Evolutionary conservation across 2,797 vertebrate genomes (phyloP), one percentile per base, ranked within the genome.

Genomic region (Cheirogaleus major): DNA sequence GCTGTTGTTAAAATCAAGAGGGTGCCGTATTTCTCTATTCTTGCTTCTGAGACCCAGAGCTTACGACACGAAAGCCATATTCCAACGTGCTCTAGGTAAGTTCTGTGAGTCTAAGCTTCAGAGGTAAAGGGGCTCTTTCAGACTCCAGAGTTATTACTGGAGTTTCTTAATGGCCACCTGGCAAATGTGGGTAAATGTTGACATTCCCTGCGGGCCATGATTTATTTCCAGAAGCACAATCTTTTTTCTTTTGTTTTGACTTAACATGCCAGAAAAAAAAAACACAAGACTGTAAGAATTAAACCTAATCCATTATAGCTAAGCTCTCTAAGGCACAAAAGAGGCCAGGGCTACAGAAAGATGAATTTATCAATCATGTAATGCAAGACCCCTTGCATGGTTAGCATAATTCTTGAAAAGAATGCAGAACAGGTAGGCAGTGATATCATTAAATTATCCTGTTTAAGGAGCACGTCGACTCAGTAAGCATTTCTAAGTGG

Each of bases 291-390:
- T 85, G 32, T n/a, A 95, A 38, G 73, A 96, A 85, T 97, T 98
- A 85, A 93, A 48, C 59, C 63, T 85, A 82, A 95, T 95, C 52
- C 72, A 94, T 87, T 84, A 91, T 2, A 61, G 59, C 63, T 87
- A 10, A 70, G 35, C 81, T 97, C 38, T 75, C 43, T 63, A 90
- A 95, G 87, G 73, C 2, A 82, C 75, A 83, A 50, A 45, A 67
- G 27, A 94, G 70, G 52, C 92, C 59, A 97, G 72, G 73, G 18
- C 65, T 97, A 59, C 55, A 85, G 41, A 50, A 75, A 97, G 82
- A 95, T 4, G 14, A 45, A 83, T 93, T 97, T 96, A 97, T 96
- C 79, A 95, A 86, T 86, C 87, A 94, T n/a, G 32, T 9, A 94
- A 70, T 35, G 70, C 15, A 87, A 91, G 89, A 91, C 78, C 73